phyloP scores from a whole-genome alignment of 2,113 vertebrate genomes.

The Romanogobio albipinnatus region DNA sequence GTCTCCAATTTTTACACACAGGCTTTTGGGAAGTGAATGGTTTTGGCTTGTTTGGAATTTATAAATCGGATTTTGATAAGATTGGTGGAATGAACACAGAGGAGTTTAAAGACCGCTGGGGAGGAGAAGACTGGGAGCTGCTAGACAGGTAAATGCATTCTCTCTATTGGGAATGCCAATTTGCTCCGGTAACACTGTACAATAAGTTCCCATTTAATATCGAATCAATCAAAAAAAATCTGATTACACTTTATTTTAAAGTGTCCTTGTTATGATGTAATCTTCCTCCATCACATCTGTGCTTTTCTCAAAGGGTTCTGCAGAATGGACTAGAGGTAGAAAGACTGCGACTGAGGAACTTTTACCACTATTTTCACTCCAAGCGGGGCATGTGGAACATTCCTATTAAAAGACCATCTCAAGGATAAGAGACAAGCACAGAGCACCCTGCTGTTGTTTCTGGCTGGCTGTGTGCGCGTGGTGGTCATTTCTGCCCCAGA shows the following conservation, averaged over 20 bases:
- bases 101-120: constrained; percentile 98
- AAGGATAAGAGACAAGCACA: constrained; percentile 66
- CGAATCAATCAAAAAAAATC: neutral
- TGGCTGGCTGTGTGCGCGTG: neutral
- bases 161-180: neutral
- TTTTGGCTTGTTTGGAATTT: constrained; percentile 96
- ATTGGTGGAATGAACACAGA: constrained; percentile 98
- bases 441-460: constrained; percentile 16
- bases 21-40: constrained; percentile 99
- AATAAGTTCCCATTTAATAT: neutral
- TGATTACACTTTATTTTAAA: too few species aligned
- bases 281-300: neutral
- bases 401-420: constrained; percentile 81
- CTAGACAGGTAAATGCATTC: constrained; percentile 86
- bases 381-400: constrained; percentile 97
- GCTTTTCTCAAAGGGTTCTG: constrained; percentile 79
- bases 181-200: neutral
- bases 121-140: constrained; percentile 97
- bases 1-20: constrained; percentile 60
- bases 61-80: constrained; percentile 95
- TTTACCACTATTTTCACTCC: constrained; percentile 97
- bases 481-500: neutral
- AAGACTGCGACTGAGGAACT: constrained; percentile 90
- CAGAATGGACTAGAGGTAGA: constrained; percentile 98
- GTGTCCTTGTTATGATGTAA: too few species aligned